phyloP scores from a whole-genome alignment of 2,113 vertebrate species.

The Trichechus manatus region DNA sequence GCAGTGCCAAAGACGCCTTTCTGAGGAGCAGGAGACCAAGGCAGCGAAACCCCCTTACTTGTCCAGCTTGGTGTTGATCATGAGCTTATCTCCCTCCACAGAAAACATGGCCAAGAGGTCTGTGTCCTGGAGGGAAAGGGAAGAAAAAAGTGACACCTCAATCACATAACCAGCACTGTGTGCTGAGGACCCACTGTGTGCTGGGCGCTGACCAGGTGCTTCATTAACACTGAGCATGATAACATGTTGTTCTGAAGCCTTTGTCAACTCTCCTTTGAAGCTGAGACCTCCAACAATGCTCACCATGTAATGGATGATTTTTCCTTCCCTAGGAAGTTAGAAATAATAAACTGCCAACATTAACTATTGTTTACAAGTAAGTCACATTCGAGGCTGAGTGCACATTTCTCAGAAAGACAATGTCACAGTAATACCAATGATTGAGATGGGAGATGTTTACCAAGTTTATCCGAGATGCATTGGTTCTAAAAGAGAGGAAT shows the following conservation, averaged over 20 bases:
- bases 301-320: fast-evolving
- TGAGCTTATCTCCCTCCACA: conserved; percentile 83
- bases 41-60: conserved; percentile 73
- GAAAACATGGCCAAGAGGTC: conserved; percentile 83
- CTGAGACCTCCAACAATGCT: fast-evolving
- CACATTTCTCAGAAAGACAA: neutral
- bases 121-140: conserved; percentile 67
- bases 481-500: neutral
- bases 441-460: neutral
- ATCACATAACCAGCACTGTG: fast-evolving
- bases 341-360: neutral
- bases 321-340: neutral
- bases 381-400: neutral
- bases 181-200: fast-evolving
- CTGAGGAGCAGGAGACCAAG: neutral
- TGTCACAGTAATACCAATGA: neutral
- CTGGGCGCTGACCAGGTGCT: fast-evolving
- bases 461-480: neutral
- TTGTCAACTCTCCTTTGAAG: neutral
- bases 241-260: neutral
- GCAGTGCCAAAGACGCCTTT: neutral
- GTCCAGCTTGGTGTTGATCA: conserved; percentile 79
- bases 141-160: fast-evolving
- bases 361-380: neutral
- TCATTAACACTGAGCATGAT: neutral